Base-by-base conservation (phyloP, 2,888 invertebrate genomes). In the Caenorhabditis sulstoni region DNA sequence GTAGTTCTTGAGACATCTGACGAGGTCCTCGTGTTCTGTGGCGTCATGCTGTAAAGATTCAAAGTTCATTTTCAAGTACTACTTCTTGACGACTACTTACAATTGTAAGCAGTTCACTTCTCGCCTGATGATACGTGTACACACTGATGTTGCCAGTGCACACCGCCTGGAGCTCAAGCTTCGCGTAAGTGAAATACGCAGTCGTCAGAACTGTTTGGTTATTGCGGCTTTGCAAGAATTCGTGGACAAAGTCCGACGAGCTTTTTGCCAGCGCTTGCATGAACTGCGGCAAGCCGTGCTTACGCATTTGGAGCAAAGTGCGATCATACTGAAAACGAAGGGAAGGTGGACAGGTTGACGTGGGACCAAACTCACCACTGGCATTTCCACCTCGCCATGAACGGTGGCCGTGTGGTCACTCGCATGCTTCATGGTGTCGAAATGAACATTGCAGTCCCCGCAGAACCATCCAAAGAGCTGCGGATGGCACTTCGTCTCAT, bases 161-260 rank as follows among this genome's bases (percentile, higher is more conserved):
- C 1, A 64, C 45, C 0, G 73, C 73, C 35, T 73, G 73, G n/a
- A 73, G 22, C 23, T 73, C 73, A 20, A 64, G 64, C 16, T 65
- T 73, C 18, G 73, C 57, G 12, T 39, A 58, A 14, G 58, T 20
- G 45, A 64, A 73, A 37, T 64, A 73, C 1, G 64, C 39, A 1
- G 73, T 18, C 11, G 57, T 64, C 64, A 73, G 62, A 16, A 71
- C 41, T 0, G 49, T 57, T 2, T 55, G 22, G n/a, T 49, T 62
- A n/a, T 61, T 57, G n/a, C 71, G 59, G 16, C 53, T 47, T n/a
- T 45, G 4, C 55, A 71, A 11, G 11, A 45, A 71, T 3, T 73
- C 47, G 14, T 50, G 64, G 16, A 64, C 35, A 44, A 73, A 73
- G 16, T 64, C 50, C 0, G 62, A 41, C 0, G 73, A 64, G 5